Percentiles rank a stretch among this genome's conserved stretches.
phyloP scores from a whole-genome alignment of 2,797 vertebrate species.

The Scolopax bukidnonensis region DNA sequence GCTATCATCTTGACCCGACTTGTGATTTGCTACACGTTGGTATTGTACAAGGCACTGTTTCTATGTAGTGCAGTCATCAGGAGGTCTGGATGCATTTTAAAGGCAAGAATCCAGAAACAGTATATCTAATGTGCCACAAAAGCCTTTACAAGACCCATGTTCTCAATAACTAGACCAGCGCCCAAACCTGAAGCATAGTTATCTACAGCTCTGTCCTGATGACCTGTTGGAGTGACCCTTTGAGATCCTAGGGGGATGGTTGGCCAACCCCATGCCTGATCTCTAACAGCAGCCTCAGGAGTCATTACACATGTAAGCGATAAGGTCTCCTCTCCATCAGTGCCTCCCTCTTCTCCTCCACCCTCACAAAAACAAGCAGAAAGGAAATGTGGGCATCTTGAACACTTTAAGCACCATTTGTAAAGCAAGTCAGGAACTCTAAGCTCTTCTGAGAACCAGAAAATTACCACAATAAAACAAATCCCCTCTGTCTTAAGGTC shows the following conservation, averaged over 20 bases:
- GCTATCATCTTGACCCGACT: neutral
- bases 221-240: neutral
- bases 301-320: accelerated
- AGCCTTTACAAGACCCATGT: neutral
- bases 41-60: neutral
- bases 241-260: neutral
- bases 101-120: neutral
- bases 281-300: neutral
- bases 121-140: neutral
- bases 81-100: neutral
- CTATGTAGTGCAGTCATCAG: neutral
- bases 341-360: neutral
- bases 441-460: neutral
- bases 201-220: neutral
- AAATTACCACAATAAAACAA: neutral
- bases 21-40: neutral
- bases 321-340: neutral
- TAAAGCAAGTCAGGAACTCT: neutral
- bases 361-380: neutral
- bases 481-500: neutral
- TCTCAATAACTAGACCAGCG: neutral
- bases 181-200: neutral
- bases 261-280: neutral
- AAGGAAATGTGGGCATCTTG: neutral
- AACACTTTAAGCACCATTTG: neutral